Base-by-base conservation (phyloP, 2,797 vertebrate genomes). In the Denticeps clupeoides region DNA sequence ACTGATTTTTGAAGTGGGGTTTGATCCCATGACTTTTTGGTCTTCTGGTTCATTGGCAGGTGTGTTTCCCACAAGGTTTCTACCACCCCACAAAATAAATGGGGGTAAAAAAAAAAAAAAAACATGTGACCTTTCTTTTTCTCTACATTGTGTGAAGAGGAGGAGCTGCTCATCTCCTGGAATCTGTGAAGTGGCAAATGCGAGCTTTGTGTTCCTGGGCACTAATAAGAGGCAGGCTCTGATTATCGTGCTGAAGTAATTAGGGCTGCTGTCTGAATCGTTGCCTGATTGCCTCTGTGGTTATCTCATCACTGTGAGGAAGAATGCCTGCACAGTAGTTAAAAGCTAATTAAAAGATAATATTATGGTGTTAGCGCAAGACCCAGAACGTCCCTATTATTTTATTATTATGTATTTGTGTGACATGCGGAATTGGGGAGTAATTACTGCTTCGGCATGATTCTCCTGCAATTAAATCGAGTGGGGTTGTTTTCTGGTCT, bases 331-430 rank as follows among this genome's bases (percentile, higher is more conserved):
- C 67, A 67, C 70, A 66, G 60, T 74, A 76, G 69, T 81, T 80
- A 72, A 75, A 70, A 81, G 75, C 75, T 81, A 82, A 86, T 86
- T 86, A 84, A 84, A 82, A 83, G 78, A 84, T 81, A 77, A 75
- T 81, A 75, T 73, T 78, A 72, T 75, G 61, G 63, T 66, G 63
- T 56, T 73, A 61, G 52, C 42, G 46, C 55, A 59, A 68, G 65
- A 75, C 74, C 48, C 8, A 62, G 71, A 74, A 70, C 55, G 49
- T 60, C 65, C 10, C 26, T 41, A 25, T 64, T 65, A 53, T 67
- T 64, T 65, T 58, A 60, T 59, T 58, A 48, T 53, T 46, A 53
- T 44, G 32, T 57, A 38, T 59, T 58, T 56, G 44, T 61, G 62
- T 55, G 13, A 7, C 24, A 29, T 33, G 51, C 55, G 68, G 43